Evolutionary conservation across 2,888 invertebrate species (phyloP).

Genomic region (Fragum fragum): DNA sequence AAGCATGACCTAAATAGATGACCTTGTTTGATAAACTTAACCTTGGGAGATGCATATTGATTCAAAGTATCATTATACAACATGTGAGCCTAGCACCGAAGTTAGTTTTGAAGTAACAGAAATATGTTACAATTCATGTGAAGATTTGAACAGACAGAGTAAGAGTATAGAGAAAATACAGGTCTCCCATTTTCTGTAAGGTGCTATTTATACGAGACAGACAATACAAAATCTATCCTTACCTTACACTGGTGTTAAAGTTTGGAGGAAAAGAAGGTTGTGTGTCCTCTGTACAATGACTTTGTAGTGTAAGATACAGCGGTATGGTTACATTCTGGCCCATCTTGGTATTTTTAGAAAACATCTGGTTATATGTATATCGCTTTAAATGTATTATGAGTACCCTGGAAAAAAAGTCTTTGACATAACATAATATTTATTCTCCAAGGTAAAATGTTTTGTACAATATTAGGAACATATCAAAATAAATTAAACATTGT

Average conservation of each 20-base stretch:
- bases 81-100: too few species aligned
- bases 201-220: conserved; percentile 71
- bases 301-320: conserved; percentile 73
- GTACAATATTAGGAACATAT: too few species aligned
- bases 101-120: too few species aligned
- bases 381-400: conserved; percentile 84
- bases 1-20: too few species aligned
- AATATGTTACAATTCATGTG: too few species aligned
- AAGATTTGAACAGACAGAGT: too few species aligned
- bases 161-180: conserved; percentile 69
- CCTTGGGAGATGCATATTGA: too few species aligned
- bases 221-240: background rate
- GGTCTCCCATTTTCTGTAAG: conserved; percentile 74
- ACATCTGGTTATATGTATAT: conserved; percentile 74
- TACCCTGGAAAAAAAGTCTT: conserved; percentile 69
- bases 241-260: conserved; percentile 23
- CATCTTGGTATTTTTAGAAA: conserved; percentile 73
- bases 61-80: too few species aligned
- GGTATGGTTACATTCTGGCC: conserved; percentile 77
- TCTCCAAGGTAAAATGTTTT: too few species aligned
- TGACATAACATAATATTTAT: too few species aligned
- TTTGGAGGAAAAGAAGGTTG: conserved; percentile 68
- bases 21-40: too few species aligned
- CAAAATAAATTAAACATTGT: too few species aligned
- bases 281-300: conserved; percentile 74